phyloP scores from a whole-genome alignment of 2,797 vertebrate species.

The Hydrophis major region DNA sequence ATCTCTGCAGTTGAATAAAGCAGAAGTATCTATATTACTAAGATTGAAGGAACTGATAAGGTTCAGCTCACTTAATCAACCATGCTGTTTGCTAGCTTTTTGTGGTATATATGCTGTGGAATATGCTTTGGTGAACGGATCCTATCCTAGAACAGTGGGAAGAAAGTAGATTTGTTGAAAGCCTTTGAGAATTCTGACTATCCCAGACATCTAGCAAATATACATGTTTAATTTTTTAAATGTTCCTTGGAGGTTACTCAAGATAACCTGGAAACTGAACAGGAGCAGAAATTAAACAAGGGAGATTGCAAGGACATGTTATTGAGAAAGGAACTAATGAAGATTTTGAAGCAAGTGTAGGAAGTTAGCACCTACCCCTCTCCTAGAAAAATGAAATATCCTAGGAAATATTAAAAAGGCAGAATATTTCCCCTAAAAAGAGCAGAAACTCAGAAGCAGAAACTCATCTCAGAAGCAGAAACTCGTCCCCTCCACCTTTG shows the following conservation, averaged over 20 bases:
- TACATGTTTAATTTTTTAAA: conserved; percentile 42
- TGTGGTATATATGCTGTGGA: not conserved
- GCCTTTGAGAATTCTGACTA: conserved; percentile 39
- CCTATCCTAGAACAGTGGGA: not conserved
- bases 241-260: not conserved
- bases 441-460: too few relatives aligned
- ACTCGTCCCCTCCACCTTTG: too few relatives aligned
- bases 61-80: conserved; percentile 23
- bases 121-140: not conserved
- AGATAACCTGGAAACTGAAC: not conserved
- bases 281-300: not conserved
- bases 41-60: not conserved
- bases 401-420: too few relatives aligned
- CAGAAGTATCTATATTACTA: conserved; percentile 11
- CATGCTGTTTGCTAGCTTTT: conserved; percentile 20
- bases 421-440: too few relatives aligned
- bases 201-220: conserved; percentile 56
- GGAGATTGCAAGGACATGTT: not conserved
- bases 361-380: too few relatives aligned
- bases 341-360: not conserved
- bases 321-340: not conserved
- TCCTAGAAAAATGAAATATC: too few relatives aligned
- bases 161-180: not conserved
- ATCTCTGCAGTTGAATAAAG: conserved; percentile 11
- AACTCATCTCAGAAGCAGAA: too few relatives aligned